phyloP scores from a whole-genome alignment of 2,113 vertebrate genomes.

The Puma concolor region DNA sequence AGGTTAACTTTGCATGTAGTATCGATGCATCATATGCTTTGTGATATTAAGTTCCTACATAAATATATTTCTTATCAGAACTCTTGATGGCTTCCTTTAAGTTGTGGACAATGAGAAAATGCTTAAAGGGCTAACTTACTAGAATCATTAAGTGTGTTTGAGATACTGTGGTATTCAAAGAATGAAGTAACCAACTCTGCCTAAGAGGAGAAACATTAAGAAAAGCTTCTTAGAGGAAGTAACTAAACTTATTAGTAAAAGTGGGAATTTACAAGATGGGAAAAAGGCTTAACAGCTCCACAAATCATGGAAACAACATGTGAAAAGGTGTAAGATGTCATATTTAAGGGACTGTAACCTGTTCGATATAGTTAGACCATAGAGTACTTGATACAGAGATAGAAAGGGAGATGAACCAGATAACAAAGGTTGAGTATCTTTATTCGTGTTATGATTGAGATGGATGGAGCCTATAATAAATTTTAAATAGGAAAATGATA shows the following conservation, averaged over 20 bases:
- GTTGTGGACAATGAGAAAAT: neutral
- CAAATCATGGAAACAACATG: neutral
- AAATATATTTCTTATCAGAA: neutral
- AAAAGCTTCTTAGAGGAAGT: neutral
- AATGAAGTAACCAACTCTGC: neutral
- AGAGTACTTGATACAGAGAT: neutral
- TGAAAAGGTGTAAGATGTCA: neutral
- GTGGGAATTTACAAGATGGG: neutral
- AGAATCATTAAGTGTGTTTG: neutral
- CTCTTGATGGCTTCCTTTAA: neutral
- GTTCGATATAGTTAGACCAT: neutral
- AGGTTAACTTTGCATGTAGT: neutral
- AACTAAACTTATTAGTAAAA: neutral
- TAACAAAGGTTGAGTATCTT: neutral
- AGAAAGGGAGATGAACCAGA: neutral
- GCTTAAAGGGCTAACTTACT: neutral
- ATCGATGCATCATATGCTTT: neutral
- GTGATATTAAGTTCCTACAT: slow-evolving; percentile 23
- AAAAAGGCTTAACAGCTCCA: neutral
- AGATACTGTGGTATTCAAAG: neutral
- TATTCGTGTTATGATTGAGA: neutral
- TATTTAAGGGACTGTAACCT: neutral
- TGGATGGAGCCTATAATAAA: neutral
- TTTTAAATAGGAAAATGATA: neutral
- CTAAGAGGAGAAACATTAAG: neutral